Conservation (phyloP, 2,797 vertebrate species). For the Eremophila alpestris region DNA sequence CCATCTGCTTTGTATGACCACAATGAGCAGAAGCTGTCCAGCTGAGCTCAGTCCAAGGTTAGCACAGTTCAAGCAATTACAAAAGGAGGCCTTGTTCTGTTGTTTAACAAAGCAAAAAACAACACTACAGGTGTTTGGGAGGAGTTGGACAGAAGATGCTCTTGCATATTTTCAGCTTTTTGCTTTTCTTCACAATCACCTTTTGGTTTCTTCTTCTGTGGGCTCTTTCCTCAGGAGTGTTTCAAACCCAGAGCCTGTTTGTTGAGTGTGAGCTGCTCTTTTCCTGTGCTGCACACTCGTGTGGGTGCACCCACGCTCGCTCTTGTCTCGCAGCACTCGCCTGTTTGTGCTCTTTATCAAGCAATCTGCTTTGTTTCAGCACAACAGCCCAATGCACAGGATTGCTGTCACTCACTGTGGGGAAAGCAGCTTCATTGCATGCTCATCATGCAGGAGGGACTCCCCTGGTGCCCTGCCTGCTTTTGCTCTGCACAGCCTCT, state of each 20-base stretch:
- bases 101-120: background rate
- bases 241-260: background rate
- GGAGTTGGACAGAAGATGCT: background rate
- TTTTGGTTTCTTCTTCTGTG: background rate
- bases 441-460: background rate
- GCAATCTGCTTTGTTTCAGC: background rate
- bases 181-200: background rate
- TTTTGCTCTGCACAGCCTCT: background rate
- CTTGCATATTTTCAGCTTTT: background rate
- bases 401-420: background rate
- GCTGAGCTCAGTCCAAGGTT: background rate
- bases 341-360: background rate
- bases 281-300: background rate
- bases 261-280: background rate
- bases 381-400: rapidly evolving
- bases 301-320: rapidly evolving
- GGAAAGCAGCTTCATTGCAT: background rate
- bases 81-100: background rate
- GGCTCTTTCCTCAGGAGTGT: background rate
- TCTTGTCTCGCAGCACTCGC: background rate
- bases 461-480: background rate
- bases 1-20: background rate
- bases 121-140: background rate
- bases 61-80: background rate
- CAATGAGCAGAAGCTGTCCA: background rate